Percentiles rank a stretch among this genome's conserved stretches.
Evolutionary conservation across 2,888 invertebrate genomes (phyloP).

Genomic region (Drosophila kuntzei): DNA sequence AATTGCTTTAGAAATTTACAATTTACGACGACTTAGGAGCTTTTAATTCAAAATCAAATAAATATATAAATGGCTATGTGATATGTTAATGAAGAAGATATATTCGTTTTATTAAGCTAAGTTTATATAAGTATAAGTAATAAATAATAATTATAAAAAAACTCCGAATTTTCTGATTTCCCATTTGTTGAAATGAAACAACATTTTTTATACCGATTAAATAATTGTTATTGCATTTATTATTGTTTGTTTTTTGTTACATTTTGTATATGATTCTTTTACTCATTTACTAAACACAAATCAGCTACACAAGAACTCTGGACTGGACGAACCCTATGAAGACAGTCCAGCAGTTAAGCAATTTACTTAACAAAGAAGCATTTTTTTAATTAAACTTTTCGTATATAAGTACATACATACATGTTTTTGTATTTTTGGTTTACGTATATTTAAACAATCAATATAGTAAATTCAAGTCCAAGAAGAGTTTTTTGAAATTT

Average conservation of each 20-base stretch:
- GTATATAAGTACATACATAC: constrained; percentile 29
- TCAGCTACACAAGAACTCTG: constrained; percentile 70
- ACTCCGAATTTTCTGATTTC: background rate
- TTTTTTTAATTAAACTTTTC: constrained; percentile 26
- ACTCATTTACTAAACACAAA: constrained; percentile 71
- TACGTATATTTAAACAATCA: constrained; percentile 51
- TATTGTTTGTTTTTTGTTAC: constrained; percentile 16
- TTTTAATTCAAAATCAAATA: constrained; percentile 40
- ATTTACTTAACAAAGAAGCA: constrained; percentile 60
- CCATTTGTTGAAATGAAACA: constrained; percentile 13
- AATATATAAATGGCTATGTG: constrained; percentile 44
- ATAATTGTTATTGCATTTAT: constrained; percentile 64
- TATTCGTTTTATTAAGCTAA: constrained; percentile 11
- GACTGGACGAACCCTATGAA: constrained; percentile 21
- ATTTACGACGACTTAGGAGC: constrained; percentile 24
- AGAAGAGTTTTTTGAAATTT: constrained; percentile 28
- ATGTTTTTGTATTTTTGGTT: constrained; percentile 16
- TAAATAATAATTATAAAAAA: constrained; percentile 2
- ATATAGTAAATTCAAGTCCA: constrained; percentile 39
- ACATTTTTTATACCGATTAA: constrained; percentile 30
- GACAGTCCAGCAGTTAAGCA: constrained; percentile 63
- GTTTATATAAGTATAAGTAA: background rate
- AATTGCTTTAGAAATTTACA: constrained; percentile 7
- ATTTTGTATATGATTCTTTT: constrained; percentile 38
- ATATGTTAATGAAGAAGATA: constrained; percentile 35